A percentile compares a stretch with the other conserved stretches of the same genome.
These are phyloP conservation scores for Acronicta psi DNA, from an alignment of 2,888 invertebrate genomes.

Conservation along the genomic window DNA sequence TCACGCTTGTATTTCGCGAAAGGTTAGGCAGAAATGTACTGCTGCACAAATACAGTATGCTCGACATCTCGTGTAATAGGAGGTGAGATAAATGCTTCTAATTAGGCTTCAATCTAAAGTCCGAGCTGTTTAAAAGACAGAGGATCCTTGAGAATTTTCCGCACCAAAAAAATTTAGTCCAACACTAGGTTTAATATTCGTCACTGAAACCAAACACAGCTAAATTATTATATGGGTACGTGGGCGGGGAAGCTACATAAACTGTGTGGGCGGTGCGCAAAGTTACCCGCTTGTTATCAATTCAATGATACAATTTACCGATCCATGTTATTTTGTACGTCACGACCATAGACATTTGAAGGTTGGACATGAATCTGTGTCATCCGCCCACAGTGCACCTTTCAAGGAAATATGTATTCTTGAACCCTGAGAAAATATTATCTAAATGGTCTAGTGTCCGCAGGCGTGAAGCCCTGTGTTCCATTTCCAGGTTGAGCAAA, in stretches of 20 bases:
- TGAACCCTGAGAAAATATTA: no score
- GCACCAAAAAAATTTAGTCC: no score
- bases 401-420: not conserved
- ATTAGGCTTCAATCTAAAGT: no score
- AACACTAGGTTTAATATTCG: conserved; percentile 1
- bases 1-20: no score
- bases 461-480: not conserved
- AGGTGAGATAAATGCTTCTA: no score
- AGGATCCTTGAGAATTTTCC: no score
- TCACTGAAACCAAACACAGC: conserved; percentile 25
- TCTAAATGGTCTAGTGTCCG: not conserved
- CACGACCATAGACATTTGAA: not conserved
- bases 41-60: no score
- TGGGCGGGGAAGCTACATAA: conserved; percentile 24
- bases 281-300: conserved; percentile 23
- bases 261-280: conserved; percentile 21
- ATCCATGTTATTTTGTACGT: conserved; percentile 10
- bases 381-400: not conserved
- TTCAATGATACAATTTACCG: conserved; percentile 17
- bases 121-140: no score
- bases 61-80: no score
- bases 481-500: no score
- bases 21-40: no score
- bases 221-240: conserved; percentile 33
- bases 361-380: not conserved